Conservation (phyloP, 1,140 invertebrate genomes). For the Neodiprion lecontei region DNA sequence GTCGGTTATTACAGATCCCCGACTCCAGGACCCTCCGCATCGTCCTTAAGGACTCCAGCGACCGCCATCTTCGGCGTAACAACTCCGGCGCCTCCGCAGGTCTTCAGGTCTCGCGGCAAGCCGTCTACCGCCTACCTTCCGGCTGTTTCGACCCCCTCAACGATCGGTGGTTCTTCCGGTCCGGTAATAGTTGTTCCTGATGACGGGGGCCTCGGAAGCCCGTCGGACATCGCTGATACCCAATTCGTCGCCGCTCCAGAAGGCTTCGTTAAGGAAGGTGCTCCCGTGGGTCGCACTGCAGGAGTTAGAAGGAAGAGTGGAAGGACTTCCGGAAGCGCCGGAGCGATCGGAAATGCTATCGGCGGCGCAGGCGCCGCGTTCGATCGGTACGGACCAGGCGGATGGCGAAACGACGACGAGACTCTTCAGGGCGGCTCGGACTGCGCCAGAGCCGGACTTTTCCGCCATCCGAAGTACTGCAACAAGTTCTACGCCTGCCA, state of each 20-base stretch:
- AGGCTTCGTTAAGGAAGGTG: not conserved
- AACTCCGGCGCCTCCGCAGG: not conserved
- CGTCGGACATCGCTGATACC: not conserved
- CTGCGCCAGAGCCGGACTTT: slow-evolving; percentile 80
- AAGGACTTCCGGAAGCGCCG: slow-evolving; percentile 20
- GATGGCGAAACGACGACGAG: slow-evolving; percentile 54
- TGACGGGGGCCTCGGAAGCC: not conserved
- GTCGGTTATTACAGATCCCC: slow-evolving; percentile 14
- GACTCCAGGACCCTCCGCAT: not conserved
- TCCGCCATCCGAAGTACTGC: slow-evolving; percentile 82
- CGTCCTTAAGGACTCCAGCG: slow-evolving; percentile 23
- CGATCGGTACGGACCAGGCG: slow-evolving; percentile 65
- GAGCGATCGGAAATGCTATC: slow-evolving; percentile 12
- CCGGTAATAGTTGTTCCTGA: not conserved
- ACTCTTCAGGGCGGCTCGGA: slow-evolving; percentile 69
- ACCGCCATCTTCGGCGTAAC: slow-evolving; percentile 15
- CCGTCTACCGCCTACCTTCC: slow-evolving; percentile 22
- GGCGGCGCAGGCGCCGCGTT: slow-evolving; percentile 41
- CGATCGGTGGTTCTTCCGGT: not conserved
- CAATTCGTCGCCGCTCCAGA: not conserved
- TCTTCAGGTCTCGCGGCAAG: slow-evolving; percentile 15
- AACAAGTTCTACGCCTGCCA: slow-evolving; percentile 87
- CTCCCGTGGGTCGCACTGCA: not conserved
- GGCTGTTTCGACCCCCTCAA: not conserved
- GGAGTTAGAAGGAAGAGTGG: slow-evolving; percentile 12